Conservation (phyloP, 2,797 vertebrate genomes). For the Microctenopoma lineatum region DNA sequence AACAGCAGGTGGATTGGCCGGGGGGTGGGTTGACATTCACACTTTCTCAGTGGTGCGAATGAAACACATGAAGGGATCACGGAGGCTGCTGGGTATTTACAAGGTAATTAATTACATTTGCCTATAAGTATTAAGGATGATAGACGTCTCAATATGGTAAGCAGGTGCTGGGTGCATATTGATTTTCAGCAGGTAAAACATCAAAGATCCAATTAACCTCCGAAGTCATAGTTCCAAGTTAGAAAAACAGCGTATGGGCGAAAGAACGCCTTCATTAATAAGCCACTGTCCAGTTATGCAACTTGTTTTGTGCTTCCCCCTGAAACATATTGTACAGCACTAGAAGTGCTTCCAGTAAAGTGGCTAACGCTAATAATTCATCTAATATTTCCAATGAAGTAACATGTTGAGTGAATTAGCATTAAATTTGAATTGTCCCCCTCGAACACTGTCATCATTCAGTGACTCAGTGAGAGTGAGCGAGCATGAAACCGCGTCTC, state of each 20-base stretch:
- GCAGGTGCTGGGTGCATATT: slow-evolving; percentile 15
- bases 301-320: not conserved
- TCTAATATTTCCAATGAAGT: slow-evolving; percentile 22
- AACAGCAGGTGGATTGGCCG: not conserved
- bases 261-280: slow-evolving; percentile 16
- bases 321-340: not conserved
- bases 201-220: slow-evolving; percentile 54
- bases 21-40: slow-evolving; percentile 11
- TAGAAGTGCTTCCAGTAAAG: not conserved
- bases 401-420: slow-evolving; percentile 36
- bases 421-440: slow-evolving; percentile 42
- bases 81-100: slow-evolving; percentile 36
- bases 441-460: slow-evolving; percentile 16
- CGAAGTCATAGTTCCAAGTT: slow-evolving; percentile 10
- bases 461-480: slow-evolving; percentile 27
- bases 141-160: slow-evolving; percentile 21
- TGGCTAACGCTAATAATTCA: slow-evolving; percentile 9
- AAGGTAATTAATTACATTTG: slow-evolving; percentile 43
- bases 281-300: not conserved
- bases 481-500: slow-evolving; percentile 28
- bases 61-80: slow-evolving; percentile 32
- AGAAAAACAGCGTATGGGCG: not conserved
- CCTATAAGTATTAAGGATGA: slow-evolving; percentile 12
- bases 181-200: slow-evolving; percentile 33
- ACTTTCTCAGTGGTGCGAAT: slow-evolving; percentile 36